Base-by-base conservation (phyloP, 2,113 vertebrate genomes). In the Onychorhynchus coronatus region DNA sequence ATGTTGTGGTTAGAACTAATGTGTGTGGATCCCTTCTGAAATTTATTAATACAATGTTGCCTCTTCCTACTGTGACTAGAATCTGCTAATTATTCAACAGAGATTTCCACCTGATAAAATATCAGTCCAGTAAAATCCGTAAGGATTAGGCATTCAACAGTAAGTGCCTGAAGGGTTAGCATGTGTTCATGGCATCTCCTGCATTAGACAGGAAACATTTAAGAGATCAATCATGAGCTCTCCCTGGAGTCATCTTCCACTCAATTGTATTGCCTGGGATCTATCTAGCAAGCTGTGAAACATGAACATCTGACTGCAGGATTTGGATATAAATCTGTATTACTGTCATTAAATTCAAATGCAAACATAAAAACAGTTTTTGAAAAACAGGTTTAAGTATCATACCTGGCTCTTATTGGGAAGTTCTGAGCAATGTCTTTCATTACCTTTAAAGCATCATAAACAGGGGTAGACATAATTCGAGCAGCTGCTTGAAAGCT, bases 391-490 rank as follows among this genome's bases (percentile, higher is more conserved):
- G n/a, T 5, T 76, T 30, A 83, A 63, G 19, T 75, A 72, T 62
- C 94, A 85, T 98, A 99, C 99, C 99, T 99, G 95, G 99, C 99
- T 98, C 98, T 99, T 89, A 98, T 96, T 52, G 99, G 99, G 89
- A 99, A 99, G 97, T 99, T 99, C 97, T 99, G 99, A 93, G 99
- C 98, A 65, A 99, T 98, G 76, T 99, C 99, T 96, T 98, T 98
- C 98, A 99, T 98, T 88, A 99, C 91, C 94, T 99, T 99, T 94
- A 99, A 98, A 84, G 98, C 97, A 93, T 99, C 99, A 97, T 99
- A 99, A 97, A 98, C 98, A 92, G 99, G 98, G 28, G 97, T 84
- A n/a, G 99, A 98, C 96, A 98, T 91, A 97, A 99, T 98, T 93
- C 94, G 98, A 96, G 98, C 97, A 91, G 99, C 99, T 91, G 99